Percentiles rank a stretch among this genome's conserved stretches.
Evolutionary conservation across 2,113 vertebrate genomes (phyloP).

Genomic region (Ciconia boyciana): DNA sequence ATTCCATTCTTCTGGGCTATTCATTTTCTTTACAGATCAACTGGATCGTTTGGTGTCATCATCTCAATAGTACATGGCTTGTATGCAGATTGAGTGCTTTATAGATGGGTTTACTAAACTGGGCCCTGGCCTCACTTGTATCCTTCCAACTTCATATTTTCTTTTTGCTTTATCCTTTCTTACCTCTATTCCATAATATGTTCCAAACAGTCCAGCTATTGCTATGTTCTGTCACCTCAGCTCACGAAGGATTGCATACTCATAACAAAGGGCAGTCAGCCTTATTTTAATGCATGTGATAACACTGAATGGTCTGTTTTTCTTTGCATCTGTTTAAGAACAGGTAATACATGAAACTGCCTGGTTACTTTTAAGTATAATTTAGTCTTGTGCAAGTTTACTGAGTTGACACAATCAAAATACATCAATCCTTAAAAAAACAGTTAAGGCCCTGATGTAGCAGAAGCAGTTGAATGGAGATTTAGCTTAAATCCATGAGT

Average conservation of each 20-base stretch:
- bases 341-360: not conserved
- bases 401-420: not conserved
- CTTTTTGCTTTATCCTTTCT: not conserved
- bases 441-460: not conserved
- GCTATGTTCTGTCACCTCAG: not conserved
- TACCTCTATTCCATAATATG: not conserved
- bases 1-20: not conserved
- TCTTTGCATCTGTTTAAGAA: not conserved
- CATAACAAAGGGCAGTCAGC: not conserved
- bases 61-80: not conserved
- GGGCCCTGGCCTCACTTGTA: not conserved
- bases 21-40: not conserved
- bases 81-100: not conserved
- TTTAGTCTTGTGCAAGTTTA: not conserved
- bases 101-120: not conserved
- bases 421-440: not conserved
- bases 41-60: not conserved
- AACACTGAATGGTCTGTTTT: not conserved
- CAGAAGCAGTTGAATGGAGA: not conserved
- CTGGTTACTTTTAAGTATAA: not conserved
- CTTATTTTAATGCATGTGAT: not conserved
- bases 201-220: not conserved
- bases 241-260: not conserved
- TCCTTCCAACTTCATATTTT: not conserved
- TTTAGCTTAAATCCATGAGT: not conserved